Conservation (phyloP, 2,888 invertebrate genomes). For the Marasmarcha lunaedactyla region DNA sequence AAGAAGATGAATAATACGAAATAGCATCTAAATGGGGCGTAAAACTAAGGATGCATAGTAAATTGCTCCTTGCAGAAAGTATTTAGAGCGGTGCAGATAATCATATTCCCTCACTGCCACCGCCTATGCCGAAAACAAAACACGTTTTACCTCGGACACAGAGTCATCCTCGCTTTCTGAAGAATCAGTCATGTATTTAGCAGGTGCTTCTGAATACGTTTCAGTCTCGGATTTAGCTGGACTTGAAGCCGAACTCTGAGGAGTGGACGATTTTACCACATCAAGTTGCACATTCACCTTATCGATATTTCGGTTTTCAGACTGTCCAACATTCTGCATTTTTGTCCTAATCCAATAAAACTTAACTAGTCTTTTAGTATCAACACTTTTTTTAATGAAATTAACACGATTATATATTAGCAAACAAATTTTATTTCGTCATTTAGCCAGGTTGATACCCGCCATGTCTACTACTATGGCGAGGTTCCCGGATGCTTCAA, state of each 20-base stretch:
- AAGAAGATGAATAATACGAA: background rate
- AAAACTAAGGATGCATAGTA: conserved; percentile 29
- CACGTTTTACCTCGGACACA: conserved; percentile 90
- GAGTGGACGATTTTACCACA: conserved; percentile 81
- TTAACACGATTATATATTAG: conserved; percentile 68
- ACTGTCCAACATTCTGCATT: conserved; percentile 93
- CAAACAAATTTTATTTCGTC: conserved; percentile 73
- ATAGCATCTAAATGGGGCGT: background rate
- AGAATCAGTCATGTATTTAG: conserved; percentile 92
- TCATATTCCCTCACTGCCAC: conserved; percentile 66
- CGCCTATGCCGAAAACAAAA: conserved; percentile 68
- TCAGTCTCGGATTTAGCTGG: conserved; percentile 88
- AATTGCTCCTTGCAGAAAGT: conserved; percentile 74
- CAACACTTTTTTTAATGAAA: conserved; percentile 65
- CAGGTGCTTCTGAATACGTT: conserved; percentile 86
- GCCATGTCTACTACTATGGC: conserved; percentile 87
- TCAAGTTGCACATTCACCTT: conserved; percentile 81
- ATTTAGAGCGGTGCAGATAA: conserved; percentile 72
- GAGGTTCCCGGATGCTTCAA: conserved; percentile 76
- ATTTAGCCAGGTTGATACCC: conserved; percentile 78
- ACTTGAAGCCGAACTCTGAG: conserved; percentile 87
- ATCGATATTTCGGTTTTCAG: conserved; percentile 86
- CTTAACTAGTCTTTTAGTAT: conserved; percentile 68
- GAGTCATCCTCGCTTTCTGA: conserved; percentile 97
- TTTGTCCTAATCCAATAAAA: conserved; percentile 76